These are phyloP conservation scores for Eumaeus atala DNA, from an alignment of 1,140 invertebrate genomes.

Conservation along the genomic window DNA sequence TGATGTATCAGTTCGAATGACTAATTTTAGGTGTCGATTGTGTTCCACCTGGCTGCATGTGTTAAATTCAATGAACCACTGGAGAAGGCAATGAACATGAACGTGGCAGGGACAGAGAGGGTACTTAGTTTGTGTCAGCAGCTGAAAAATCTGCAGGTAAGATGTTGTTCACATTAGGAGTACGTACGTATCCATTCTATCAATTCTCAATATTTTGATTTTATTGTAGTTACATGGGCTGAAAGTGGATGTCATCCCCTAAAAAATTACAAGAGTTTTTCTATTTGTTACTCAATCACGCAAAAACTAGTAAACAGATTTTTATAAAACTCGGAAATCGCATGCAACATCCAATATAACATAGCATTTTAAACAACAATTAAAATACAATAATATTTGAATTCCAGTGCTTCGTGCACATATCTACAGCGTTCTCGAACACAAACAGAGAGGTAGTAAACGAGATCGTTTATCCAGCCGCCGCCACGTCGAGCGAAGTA, in stretches of 20 bases:
- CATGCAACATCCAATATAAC: too few relatives aligned
- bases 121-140: conserved; percentile 20
- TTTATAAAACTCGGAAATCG: too few relatives aligned
- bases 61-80: conserved; percentile 21
- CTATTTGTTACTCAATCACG: too few relatives aligned
- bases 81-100: conserved; percentile 10
- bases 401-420: conserved; percentile 26
- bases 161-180: conserved; percentile 1
- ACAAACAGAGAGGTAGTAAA: conserved; percentile 22
- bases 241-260: too few relatives aligned
- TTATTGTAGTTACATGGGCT: too few relatives aligned
- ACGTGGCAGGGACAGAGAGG: conserved; percentile 22
- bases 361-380: too few relatives aligned
- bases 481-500: not conserved
- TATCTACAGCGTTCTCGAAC: conserved; percentile 30
- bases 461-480: conserved; percentile 24
- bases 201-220: too few relatives aligned
- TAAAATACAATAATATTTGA: conserved; percentile 9
- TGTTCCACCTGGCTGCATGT: conserved; percentile 27
- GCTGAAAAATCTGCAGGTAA: conserved; percentile 25
- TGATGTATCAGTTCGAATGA: too few relatives aligned
- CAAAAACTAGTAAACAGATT: too few relatives aligned
- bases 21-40: conserved; percentile 26
- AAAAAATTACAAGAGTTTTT: too few relatives aligned
- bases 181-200: too few relatives aligned